Base-by-base conservation (phyloP, 2,888 invertebrate species). In the Teleogryllus oceanicus region DNA sequence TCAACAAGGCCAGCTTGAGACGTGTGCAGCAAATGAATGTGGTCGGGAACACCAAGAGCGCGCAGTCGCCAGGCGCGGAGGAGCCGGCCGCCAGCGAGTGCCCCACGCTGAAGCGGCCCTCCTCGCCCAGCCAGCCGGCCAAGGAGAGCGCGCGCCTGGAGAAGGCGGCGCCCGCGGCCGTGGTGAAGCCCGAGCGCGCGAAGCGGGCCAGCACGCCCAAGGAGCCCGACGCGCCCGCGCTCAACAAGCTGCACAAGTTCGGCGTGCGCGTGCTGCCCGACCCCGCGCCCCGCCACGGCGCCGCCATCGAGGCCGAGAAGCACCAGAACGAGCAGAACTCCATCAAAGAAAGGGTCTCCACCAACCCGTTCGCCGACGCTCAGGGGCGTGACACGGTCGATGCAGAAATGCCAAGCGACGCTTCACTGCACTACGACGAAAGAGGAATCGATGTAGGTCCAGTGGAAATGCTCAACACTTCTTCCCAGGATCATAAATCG, bases 161-260 rank as follows among this genome's bases (percentile, higher is more conserved):
- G 82, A 80, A 80, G 79, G 76, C 79, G 24, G 80, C 81, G 76
- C 18, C 81, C 80, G 21, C 78, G 10, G 80, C 81, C 20, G 78
- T 82, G 49, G 82, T 81, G 37, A 82, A 83, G 50, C 82, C 82
- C 1, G 80, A 81, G 20, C 78, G 81, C 11, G 78, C 78, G 18
- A 81, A 82, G 75, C 79, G 62, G 74, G 75, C 80, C 2, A 49
- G 79, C 18, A 81, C 78, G 11, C 62, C 62, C 8, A 62, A 62
- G 62, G 62, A 62, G 13, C 62, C 62, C 10, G 78, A 82, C 74
- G 49, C 49, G 10, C 75, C 78, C 21, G 87, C 88, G 0, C 90
- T 89, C 83, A 89, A 89, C 81, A 91, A 89, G 78, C 89, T 90
- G 79, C 87, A 87, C 86, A 93, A 93, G 85, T 83, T 84, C 80